Base-by-base conservation (phyloP, 2,888 invertebrate species). In the Orchestes rusci region DNA sequence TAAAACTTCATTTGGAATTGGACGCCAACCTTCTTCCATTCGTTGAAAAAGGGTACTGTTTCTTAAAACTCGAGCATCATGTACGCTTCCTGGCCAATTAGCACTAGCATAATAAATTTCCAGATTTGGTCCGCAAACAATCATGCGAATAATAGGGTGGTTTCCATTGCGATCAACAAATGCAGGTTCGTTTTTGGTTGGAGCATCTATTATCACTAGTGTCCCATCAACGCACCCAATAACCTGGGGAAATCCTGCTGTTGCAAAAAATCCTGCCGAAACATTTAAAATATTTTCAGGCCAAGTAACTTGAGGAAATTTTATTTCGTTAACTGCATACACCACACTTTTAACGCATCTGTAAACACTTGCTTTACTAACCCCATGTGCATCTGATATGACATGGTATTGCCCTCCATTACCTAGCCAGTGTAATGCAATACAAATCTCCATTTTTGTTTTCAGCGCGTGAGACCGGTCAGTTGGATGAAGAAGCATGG, bases 1-100 rank as follows among this genome's bases (percentile, higher is more conserved):
- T 31, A 31, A n/a, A 31, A 31, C 12, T 31, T 5, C 15, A 31
- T 31, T 31, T 31, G 12, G 15, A 15, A 31, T 15, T 31, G 32
- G 32, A n/a, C 32, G 12, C 32, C 32, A 31, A 31, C 32, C 15
- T 31, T n/a, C 12, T 31, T 15, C 32, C 32, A 31, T 31, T 31
- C 32, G 7, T 31, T 31, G 32, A n/a, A 31, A 31, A 31, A 31
- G 32, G 12, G 15, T 12, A 31, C 32, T 31, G 32, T n/a, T 12
- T 7, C 32, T 7, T 31, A n/a, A 31, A 12, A 15, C 32, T 12
- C 32, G 32, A 10, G 23, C 23, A 23, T 23, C 23, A 23, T 23
- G n/a, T n/a, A n/a, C n/a, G n/a, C n/a, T n/a, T n/a, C n/a, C n/a
- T n/a, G n/a, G n/a, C n/a, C n/a, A n/a, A 23, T 23, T 23, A 23